Evolutionary conservation across 2,888 invertebrate species (phyloP), one percentile per base, ranked within the genome.

Genomic region (Lasioglossum oenotherae): DNA sequence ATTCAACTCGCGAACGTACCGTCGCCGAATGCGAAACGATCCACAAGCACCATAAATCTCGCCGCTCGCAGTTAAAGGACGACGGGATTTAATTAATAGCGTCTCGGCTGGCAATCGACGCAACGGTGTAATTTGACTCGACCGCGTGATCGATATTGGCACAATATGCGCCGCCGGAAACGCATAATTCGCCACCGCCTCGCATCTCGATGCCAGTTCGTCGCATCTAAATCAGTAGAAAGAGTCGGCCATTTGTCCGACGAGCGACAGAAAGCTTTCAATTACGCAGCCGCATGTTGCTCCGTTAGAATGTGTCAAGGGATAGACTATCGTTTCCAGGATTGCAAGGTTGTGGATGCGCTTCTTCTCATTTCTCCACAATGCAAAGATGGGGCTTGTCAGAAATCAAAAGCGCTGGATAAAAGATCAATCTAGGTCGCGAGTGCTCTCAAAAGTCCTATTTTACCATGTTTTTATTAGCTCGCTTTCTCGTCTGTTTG

Each of bases 71-170:
- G 89, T 87, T 89, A 86, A 86, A 88, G 87, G 80, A 49, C 78
- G 81, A 74, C 82, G 69, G 74, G 74, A 90, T 88, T 90, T 90
- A 90, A 90, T 90, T 90, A 90, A 90, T 84, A 81, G 75, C 82
- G 73, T 78, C 79, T 81, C 67, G 78, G 38, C 69, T 77, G 72
- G 78, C 79, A 67, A 75, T 71, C 74, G 81, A 72, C 71, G 81
- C 75, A 80, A 72, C 82, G 84, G 60, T 69, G 69, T 78, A 81
- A 88, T 78, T 86, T 78, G 79, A 78, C 78, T 71, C n/a, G 72
- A 57, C n/a, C 31, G 72, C 71, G 77, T 87, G 85, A 87, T 86
- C 82, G 78, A 86, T 86, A 85, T 78, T 60, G 74, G 72, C 72
- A 64, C 80, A 76, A 82, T 80, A 83, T 82, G 76, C 85, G 87